These are phyloP conservation scores for Lagorchestes hirsutus DNA, from an alignment of 2,797 vertebrate genomes.

Conservation along the genomic window DNA sequence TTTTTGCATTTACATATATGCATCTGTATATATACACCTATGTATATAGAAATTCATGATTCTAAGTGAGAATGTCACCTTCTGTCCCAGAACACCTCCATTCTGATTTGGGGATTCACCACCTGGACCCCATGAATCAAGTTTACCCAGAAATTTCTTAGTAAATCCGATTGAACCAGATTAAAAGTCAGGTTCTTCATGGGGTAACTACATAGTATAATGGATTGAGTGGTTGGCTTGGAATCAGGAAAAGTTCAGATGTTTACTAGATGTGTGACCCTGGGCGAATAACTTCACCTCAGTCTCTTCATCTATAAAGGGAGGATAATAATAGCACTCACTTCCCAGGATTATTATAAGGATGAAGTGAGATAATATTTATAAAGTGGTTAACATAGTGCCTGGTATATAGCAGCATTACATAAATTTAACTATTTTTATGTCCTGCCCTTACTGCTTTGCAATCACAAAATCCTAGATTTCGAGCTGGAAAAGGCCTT, in stretches of 20 bases:
- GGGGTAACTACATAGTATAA: no score
- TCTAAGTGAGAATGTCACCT: background rate
- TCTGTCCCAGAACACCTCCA: background rate
- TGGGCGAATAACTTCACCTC: background rate
- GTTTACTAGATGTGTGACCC: background rate
- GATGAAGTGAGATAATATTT: background rate
- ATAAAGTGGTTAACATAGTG: background rate
- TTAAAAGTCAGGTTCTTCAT: no score
- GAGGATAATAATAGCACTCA: background rate
- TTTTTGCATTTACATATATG: no score
- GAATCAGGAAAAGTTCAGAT: background rate
- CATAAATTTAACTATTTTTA: background rate
- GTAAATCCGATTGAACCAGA: background rate
- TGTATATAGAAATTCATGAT: background rate
- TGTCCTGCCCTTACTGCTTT: background rate
- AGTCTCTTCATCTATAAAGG: background rate
- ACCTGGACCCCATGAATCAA: background rate
- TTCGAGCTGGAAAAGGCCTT: background rate
- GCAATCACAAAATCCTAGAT: background rate
- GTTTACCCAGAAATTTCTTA: background rate
- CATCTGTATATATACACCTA: no score
- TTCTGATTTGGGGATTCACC: background rate
- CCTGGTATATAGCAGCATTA: background rate
- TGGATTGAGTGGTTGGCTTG: no score
- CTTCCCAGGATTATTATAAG: background rate